A percentile compares a stretch with the other conserved stretches of the same genome.
phyloP scores from a whole-genome alignment of 2,113 vertebrate genomes.

The Mobula hypostoma region DNA sequence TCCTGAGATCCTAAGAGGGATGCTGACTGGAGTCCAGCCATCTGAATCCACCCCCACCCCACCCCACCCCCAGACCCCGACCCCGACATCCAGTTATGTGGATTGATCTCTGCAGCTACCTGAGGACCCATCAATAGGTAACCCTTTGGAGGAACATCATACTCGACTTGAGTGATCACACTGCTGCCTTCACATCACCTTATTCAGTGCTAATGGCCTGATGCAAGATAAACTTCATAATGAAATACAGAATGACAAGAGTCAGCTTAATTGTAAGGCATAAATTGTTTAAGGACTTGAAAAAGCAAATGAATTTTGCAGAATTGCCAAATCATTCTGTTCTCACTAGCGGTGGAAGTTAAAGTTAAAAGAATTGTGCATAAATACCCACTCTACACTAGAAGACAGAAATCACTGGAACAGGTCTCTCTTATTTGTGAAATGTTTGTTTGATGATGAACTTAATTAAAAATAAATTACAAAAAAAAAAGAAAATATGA shows the following conservation, averaged over 20 bases:
- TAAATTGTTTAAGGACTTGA: constrained; percentile 1
- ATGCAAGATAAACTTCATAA: not conserved
- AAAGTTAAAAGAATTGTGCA: not conserved
- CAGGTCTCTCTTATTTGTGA: not conserved
- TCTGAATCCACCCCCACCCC: too few species aligned
- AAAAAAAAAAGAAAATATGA: too few species aligned
- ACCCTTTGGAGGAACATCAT: too few species aligned
- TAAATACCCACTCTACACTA: not conserved
- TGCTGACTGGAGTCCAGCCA: too few species aligned
- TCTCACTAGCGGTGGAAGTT: not conserved
- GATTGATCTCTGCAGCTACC: too few species aligned
- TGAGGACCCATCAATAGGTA: too few species aligned
- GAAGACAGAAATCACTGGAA: not conserved
- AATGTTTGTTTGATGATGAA: too few species aligned
- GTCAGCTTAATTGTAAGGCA: not conserved
- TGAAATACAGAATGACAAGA: not conserved
- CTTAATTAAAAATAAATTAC: too few species aligned
- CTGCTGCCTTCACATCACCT: not conserved
- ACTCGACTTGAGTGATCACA: too few species aligned
- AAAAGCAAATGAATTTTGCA: not conserved
- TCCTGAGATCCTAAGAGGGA: too few species aligned
- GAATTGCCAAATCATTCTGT: not conserved
- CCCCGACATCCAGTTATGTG: too few species aligned
- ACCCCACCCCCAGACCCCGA: too few species aligned
- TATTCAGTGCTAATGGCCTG: constrained; percentile 21